Base-by-base conservation (phyloP, 1,140 invertebrate genomes). In the Macrobrachium rosenbergii region DNA sequence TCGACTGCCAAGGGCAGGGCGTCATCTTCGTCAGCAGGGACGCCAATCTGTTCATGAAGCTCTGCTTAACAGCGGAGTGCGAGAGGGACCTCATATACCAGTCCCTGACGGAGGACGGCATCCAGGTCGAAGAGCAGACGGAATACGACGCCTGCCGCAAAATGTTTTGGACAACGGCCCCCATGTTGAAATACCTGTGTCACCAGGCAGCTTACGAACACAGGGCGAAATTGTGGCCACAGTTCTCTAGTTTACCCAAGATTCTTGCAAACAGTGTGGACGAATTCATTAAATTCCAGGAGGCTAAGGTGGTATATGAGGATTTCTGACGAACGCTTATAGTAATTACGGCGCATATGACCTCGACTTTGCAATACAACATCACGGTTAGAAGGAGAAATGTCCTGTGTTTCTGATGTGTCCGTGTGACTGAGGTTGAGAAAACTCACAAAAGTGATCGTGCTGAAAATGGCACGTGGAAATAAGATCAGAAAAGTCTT, bases 1-100 rank as follows among this genome's bases (percentile, higher is more conserved):
- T 86, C 45, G 77, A 86, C 1, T 86, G 84, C 58, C 84, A 80
- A 67, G 84, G 84, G n/a, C 76, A 76, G 2, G 83, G 83, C 12
- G 62, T 73, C 6, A 86, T 86, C 67, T 86, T 60, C 84, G 23
- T 86, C 58, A 73, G 77, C 23, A 73, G 59, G n/a, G 28, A 86
- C 64, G 10, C 84, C 45, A 60, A 73, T 23, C 19, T 60, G 19
- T 86, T 86, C 78, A 21, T 80, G 19, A 59, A 62, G 11, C 10
- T 59, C 12, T 21, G 28, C 17, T 7, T 86, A 5, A 12, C 17
- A 6, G 10, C 12, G 2, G n/a, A 80, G 3, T 37, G 73, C 37
- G 43, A 83, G 19, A n/a, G 19, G n/a, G 43, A 58, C 28, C 17
- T 5, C 45, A 58, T 83, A n/a, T 75, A 58, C 43, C 0, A 75